Base-by-base conservation (phyloP, 2,888 invertebrate genomes). In the Autographa pulchrina region DNA sequence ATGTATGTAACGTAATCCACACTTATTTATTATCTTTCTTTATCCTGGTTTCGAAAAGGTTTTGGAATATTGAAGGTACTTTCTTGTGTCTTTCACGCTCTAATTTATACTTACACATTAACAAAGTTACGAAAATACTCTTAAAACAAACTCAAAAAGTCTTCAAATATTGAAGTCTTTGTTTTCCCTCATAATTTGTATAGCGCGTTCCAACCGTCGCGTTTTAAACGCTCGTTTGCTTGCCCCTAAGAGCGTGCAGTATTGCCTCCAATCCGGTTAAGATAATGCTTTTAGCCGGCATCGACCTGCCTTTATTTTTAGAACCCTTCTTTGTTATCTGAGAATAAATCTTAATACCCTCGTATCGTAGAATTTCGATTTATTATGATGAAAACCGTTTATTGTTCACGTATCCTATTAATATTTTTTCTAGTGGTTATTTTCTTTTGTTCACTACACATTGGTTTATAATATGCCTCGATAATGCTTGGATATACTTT, bases 201-300 rank as follows among this genome's bases (percentile, higher is more conserved):
- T n/a, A n/a, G n/a, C 14, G 25, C 48, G 60, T 68, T 25, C 16
- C 7, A 66, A 78, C 35, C 35, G 69, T 66, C 58, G 71, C 80
- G 74, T 77, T 62, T n/a, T 6, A 13, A 5, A 54, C 80, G 82
- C 82, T 31, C 77, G 85, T 80, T 64, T 83, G 66, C 20, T 6
- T 7, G n/a, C 41, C 48, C 58, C 38, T 41, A 65, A 64, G 65
- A 70, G 72, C 38, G 63, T 68, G 74, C 75, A 78, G 52, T 73
- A 74, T 70, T 74, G 75, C 67, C 77, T 79, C 75, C 82, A 88
- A 88, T 89, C 86, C 84, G 77, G 82, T 89, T 88, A 88, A 85
- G 77, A 81, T 86, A 87, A 89, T 89, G 80, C 84, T 73, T 84
- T 84, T 81, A 84, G 80, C 58, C 68, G 58, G 71, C 65, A 75